Conservation (phyloP, 2,113 vertebrate species). For the Carollia perspicillata region DNA sequence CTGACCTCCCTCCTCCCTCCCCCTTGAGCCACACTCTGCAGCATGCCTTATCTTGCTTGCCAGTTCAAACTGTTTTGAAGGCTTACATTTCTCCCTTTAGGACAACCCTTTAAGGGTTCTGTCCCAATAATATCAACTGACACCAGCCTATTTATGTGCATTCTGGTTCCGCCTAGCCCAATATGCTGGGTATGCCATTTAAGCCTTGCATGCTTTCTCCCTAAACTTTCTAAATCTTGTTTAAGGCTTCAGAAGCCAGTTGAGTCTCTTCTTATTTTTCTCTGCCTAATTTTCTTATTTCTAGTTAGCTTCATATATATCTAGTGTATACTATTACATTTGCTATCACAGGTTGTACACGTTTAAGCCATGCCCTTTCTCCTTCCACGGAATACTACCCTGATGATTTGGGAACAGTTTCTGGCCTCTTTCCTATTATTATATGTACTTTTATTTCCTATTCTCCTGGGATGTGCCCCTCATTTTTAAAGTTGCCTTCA, state of each 20-base stretch:
- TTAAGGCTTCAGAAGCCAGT: neutral
- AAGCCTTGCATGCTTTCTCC: neutral
- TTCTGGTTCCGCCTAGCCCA: neutral
- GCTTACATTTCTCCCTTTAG: neutral
- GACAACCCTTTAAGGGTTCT: neutral
- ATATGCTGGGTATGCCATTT: fast-evolving
- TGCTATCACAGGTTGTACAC: fast-evolving
- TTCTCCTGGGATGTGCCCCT: neutral
- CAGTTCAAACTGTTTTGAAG: neutral
- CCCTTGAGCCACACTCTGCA: neutral
- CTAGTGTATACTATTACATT: fast-evolving
- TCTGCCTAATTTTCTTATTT: neutral
- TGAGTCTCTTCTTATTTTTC: neutral
- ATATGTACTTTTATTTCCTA: neutral
- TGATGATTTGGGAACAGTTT: neutral
- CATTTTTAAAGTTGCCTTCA: neutral
- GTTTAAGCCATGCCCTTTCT: neutral
- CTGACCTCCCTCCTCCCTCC: no score
- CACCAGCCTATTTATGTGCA: neutral
- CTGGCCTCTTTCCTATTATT: neutral
- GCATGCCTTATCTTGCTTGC: neutral
- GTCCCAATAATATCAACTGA: fast-evolving
- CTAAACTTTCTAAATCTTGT: neutral
- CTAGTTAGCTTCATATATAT: neutral
- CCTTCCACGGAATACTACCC: neutral